Evolutionary conservation across 2,888 invertebrate genomes (phyloP).

Genomic region (Hirtodrosophila cameraria): DNA sequence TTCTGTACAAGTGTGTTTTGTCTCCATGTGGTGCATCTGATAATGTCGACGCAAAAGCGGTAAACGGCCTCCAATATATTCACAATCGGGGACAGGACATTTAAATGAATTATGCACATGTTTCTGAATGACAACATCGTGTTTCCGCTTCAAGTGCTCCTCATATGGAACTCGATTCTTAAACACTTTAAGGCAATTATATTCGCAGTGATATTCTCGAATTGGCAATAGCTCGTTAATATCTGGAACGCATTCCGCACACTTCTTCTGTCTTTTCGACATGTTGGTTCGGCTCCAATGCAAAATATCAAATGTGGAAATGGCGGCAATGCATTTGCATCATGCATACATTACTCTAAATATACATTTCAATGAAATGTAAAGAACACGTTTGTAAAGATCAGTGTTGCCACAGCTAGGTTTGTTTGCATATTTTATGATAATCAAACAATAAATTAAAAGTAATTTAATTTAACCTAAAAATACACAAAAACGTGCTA

Average conservation of each 20-base stretch:
- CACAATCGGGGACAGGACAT: slow-evolving; percentile 31
- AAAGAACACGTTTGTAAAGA: no score
- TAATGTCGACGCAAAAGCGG: slow-evolving; percentile 35
- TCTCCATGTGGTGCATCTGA: slow-evolving; percentile 25
- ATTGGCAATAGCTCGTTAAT: slow-evolving; percentile 30
- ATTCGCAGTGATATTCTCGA: slow-evolving; percentile 29
- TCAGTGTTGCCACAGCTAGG: no score
- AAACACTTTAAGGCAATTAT: slow-evolving; percentile 28
- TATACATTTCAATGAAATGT: no score
- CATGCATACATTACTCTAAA: neutral
- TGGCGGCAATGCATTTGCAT: neutral
- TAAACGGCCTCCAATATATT: neutral
- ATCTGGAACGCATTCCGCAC: slow-evolving; percentile 5
- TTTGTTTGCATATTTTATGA: no score
- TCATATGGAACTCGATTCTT: slow-evolving; percentile 27
- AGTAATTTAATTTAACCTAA: no score
- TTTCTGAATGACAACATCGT: neutral
- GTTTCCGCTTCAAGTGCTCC: slow-evolving; percentile 23
- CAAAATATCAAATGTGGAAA: neutral
- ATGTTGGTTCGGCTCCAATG: neutral
- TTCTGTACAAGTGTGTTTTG: slow-evolving; percentile 4
- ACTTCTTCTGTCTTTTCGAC: neutral
- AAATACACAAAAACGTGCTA: no score
- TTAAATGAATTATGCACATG: neutral
- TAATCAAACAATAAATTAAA: no score